phyloP scores from a whole-genome alignment of 2,888 invertebrate genomes.

The Drosophila conformis region DNA sequence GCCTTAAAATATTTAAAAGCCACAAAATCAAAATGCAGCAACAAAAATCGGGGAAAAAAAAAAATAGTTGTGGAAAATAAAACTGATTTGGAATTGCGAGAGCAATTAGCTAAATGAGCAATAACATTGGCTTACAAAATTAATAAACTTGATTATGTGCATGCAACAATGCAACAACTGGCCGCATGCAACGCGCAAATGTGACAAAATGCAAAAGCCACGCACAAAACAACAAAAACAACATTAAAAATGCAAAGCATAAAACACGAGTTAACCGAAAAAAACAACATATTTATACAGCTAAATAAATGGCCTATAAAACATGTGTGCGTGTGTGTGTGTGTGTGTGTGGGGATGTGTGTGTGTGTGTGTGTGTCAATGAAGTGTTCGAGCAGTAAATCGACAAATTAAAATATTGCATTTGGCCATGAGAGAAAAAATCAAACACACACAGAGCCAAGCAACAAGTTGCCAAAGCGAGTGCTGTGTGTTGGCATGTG shows the following conservation, averaged over 20 bases:
- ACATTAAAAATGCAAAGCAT: slow-evolving; percentile 72
- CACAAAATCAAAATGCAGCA: slow-evolving; percentile 40
- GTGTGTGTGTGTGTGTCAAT: slow-evolving; percentile 43
- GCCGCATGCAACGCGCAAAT: slow-evolving; percentile 62
- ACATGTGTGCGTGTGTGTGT: slow-evolving; percentile 18
- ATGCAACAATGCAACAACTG: slow-evolving; percentile 30
- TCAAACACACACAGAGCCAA: slow-evolving; percentile 17
- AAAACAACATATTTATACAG: slow-evolving; percentile 41
- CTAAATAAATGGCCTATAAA: slow-evolving; percentile 48
- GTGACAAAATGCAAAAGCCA: slow-evolving; percentile 63
- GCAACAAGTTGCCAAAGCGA: slow-evolving; percentile 53
- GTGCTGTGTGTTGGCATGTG: slow-evolving; percentile 12
- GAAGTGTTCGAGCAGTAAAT: slow-evolving; percentile 62
- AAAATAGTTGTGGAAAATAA: slow-evolving; percentile 20
- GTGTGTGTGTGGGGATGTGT: neutral
- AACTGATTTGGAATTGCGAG: slow-evolving; percentile 65
- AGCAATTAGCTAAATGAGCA: slow-evolving; percentile 65
- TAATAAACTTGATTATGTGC: slow-evolving; percentile 62
- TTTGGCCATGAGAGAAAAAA: slow-evolving; percentile 33
- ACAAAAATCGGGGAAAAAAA: slow-evolving; percentile 14
- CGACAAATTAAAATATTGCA: slow-evolving; percentile 70
- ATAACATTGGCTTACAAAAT: slow-evolving; percentile 73
- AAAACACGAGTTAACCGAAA: slow-evolving; percentile 30
- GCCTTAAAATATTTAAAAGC: slow-evolving; percentile 41
- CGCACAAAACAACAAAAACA: slow-evolving; percentile 21